Evolutionary conservation across 2,888 invertebrate species (phyloP).

Genomic region (Antitype chi): DNA sequence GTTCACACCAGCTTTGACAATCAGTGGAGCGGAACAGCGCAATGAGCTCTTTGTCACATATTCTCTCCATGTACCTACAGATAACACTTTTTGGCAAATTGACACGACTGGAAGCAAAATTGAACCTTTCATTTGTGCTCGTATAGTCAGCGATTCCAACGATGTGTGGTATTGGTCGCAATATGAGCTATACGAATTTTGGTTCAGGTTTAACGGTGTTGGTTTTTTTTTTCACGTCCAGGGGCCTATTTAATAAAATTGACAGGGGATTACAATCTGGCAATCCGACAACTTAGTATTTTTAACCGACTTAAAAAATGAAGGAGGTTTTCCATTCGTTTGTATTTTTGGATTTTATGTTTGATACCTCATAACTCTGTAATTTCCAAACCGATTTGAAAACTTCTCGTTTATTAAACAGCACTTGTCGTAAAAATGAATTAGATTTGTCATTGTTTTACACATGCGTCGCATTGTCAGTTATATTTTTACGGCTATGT

Average conservation of each 20-base stretch:
- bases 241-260: too few species aligned
- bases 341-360: too few species aligned
- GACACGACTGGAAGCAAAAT: conserved; percentile 28
- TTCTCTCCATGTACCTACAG: conserved; percentile 31
- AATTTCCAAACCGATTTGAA: too few species aligned
- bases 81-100: conserved; percentile 47
- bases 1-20: conserved; percentile 71
- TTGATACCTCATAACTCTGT: too few species aligned
- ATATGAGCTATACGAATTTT: conserved; percentile 17
- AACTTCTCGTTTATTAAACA: not conserved
- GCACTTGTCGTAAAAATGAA: not conserved
- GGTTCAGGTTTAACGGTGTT: not conserved
- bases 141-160: conserved; percentile 12
- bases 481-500: not conserved
- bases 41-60: conserved; percentile 57
- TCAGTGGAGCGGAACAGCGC: conserved; percentile 66
- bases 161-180: conserved; percentile 22
- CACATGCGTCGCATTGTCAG: not conserved
- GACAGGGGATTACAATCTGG: not conserved
- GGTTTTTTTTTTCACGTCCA: not conserved
- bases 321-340: too few species aligned
- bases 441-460: not conserved
- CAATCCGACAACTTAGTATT: not conserved
- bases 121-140: conserved; percentile 40
- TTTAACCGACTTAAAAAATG: too few species aligned